phyloP scores from a whole-genome alignment of 92 coral and sea anemone genomes.

The Anthopleura xanthogrammica region DNA sequence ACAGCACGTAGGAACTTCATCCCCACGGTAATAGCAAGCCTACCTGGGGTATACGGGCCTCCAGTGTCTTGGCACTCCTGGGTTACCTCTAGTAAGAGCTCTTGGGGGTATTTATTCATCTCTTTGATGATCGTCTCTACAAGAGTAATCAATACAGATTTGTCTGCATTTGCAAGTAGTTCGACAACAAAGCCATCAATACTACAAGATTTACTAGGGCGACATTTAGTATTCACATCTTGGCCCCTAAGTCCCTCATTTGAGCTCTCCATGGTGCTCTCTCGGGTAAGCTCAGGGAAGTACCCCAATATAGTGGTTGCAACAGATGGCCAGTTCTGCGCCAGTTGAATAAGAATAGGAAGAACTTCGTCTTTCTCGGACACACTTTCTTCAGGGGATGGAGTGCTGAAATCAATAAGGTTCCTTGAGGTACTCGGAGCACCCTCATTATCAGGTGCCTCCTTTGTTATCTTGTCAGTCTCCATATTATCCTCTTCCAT shows the following conservation, averaged over 20 bases:
- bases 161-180: slow-evolving; percentile 61
- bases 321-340: slow-evolving; percentile 81
- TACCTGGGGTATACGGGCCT: slow-evolving; percentile 35
- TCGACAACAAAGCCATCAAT: slow-evolving; percentile 75
- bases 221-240: background rate
- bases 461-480: slow-evolving; percentile 15
- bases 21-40: slow-evolving; percentile 66
- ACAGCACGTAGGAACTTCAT: slow-evolving; percentile 79
- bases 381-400: slow-evolving; percentile 21
- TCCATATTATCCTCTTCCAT: slow-evolving; percentile 14
- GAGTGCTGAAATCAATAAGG: slow-evolving; percentile 35
- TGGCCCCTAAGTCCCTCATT: slow-evolving; percentile 34
- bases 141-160: slow-evolving; percentile 63
- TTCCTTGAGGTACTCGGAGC: slow-evolving; percentile 18
- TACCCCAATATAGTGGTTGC: slow-evolving; percentile 73
- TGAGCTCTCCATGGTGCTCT: slow-evolving; percentile 37
- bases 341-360: slow-evolving; percentile 75
- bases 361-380: slow-evolving; percentile 42
- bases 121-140: slow-evolving; percentile 73
- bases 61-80: slow-evolving; percentile 28
- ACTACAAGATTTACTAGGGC: slow-evolving; percentile 57
- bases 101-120: slow-evolving; percentile 72
- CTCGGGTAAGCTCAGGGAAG: slow-evolving; percentile 40
- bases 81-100: slow-evolving; percentile 49
- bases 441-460: slow-evolving; percentile 28